Evolutionary conservation across 2,113 vertebrate species (phyloP).

Genomic region (Polypterus senegalus): DNA sequence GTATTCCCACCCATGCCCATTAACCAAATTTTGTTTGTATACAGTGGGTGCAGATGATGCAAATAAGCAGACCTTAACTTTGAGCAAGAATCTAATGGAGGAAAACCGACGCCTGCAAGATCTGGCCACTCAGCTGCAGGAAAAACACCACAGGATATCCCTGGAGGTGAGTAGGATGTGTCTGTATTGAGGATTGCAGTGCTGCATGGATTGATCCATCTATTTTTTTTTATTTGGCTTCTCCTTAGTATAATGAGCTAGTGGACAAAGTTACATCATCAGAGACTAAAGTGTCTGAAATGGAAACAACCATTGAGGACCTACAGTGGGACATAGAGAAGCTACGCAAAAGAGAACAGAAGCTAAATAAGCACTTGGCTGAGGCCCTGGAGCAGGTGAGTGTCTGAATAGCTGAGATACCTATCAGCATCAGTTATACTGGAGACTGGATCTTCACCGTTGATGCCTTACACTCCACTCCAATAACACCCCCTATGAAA

Average conservation of each 20-base stretch:
- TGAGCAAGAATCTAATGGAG: slow-evolving; percentile 53
- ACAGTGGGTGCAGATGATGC: slow-evolving; percentile 36
- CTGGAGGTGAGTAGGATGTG: slow-evolving; percentile 53
- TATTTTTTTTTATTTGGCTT: not conserved
- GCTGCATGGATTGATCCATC: not conserved
- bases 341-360: slow-evolving; percentile 78
- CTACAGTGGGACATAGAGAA: slow-evolving; percentile 92
- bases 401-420: not conserved
- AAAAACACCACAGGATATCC: slow-evolving; percentile 78
- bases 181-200: not conserved
- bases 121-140: slow-evolving; percentile 69
- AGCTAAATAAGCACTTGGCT: slow-evolving; percentile 79
- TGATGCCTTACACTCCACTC: not conserved
- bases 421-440: not conserved
- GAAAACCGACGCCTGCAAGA: slow-evolving; percentile 70
- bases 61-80: slow-evolving; percentile 30
- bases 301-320: slow-evolving; percentile 83
- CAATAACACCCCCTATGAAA: not conserved
- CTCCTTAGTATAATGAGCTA: slow-evolving; percentile 66
- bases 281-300: slow-evolving; percentile 87
- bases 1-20: too few relatives aligned
- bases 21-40: not conserved
- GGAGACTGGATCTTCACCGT: too few relatives aligned
- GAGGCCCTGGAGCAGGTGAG: slow-evolving; percentile 80
- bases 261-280: slow-evolving; percentile 82